phyloP scores from a whole-genome alignment of 2,888 invertebrate species.

The Amiota mariae region DNA sequence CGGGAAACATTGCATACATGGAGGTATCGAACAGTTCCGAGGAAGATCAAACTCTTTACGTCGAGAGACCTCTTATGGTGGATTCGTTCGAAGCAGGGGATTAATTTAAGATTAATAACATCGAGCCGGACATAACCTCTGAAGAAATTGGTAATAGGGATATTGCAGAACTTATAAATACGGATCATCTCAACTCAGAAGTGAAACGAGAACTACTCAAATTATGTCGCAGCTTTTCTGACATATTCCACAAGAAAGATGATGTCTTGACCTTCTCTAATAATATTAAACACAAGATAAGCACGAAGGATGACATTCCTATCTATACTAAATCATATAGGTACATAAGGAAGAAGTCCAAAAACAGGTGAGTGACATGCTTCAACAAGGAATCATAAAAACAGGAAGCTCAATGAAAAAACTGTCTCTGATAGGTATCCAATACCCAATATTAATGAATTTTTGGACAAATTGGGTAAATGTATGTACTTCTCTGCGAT shows the following conservation, averaged over 20 bases:
- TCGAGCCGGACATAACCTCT: not conserved
- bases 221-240: not conserved
- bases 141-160: not conserved
- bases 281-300: constrained; percentile 2
- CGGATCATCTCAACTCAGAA: not conserved
- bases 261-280: not conserved
- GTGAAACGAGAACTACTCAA: not conserved
- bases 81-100: not conserved
- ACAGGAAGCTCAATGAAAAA: not conserved
- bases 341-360: not conserved
- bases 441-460: too few relatives aligned
- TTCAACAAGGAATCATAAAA: not conserved
- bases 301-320: not conserved
- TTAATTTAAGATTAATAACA: not conserved
- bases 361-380: not conserved
- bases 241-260: not conserved
- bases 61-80: not conserved
- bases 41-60: not conserved
- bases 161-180: not conserved
- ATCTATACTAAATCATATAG: constrained; percentile 8
- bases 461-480: not conserved
- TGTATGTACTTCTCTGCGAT: not conserved
- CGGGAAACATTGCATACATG: not conserved
- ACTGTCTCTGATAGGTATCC: constrained; percentile 9
- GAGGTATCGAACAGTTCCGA: not conserved